Evolutionary conservation across 2,888 invertebrate species (phyloP).

Genomic region (Elegia similella): DNA sequence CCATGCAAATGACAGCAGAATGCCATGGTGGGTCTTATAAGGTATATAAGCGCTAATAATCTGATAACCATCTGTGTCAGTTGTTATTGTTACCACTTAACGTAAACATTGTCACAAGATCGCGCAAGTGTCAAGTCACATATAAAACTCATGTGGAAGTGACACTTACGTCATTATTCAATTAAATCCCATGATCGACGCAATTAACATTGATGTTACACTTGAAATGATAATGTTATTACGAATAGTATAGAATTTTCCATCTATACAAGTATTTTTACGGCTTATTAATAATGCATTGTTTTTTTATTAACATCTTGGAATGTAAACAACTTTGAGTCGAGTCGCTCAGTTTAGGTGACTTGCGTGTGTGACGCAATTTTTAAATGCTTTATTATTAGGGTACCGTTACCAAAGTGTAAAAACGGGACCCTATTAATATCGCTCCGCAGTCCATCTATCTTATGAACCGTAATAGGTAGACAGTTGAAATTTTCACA

Average conservation of each 20-base stretch:
- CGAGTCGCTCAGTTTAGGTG: background rate
- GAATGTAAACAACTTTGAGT: too few species aligned
- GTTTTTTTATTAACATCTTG: background rate
- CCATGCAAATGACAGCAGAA: too few species aligned
- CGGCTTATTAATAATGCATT: background rate
- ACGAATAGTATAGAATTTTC: constrained; percentile 13
- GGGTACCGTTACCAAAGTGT: too few species aligned
- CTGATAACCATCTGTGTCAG: too few species aligned
- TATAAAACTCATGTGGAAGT: constrained; percentile 1
- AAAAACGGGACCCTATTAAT: too few species aligned
- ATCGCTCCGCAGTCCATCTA: too few species aligned
- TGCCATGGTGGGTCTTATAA: too few species aligned
- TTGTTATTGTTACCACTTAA: background rate
- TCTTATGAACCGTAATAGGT: too few species aligned
- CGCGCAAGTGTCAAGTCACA: background rate
- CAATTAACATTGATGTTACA: constrained; percentile 3
- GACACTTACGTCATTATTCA: constrained; percentile 5
- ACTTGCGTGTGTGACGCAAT: background rate
- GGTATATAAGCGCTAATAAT: too few species aligned
- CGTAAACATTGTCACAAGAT: background rate
- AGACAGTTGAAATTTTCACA: too few species aligned
- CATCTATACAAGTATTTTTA: background rate
- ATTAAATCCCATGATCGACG: constrained; percentile 6
- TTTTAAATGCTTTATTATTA: background rate
- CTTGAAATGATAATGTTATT: constrained; percentile 11